phyloP scores from a whole-genome alignment of 64 coral and sea anemone genomes.

The Montipora foliosa region DNA sequence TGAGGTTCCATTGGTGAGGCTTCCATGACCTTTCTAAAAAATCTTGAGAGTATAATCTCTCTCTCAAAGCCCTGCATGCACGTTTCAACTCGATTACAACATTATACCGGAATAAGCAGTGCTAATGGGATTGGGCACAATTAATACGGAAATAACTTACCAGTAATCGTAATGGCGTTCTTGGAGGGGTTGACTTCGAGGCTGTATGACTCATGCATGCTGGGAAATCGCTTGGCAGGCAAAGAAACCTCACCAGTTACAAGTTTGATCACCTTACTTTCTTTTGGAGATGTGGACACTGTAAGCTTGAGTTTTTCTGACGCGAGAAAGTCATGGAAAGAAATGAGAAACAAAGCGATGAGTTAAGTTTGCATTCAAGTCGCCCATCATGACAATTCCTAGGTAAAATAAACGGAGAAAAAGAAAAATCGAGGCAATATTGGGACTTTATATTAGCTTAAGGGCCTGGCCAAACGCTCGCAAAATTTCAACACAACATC shows the following conservation, averaged over 20 bases:
- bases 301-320: slow-evolving; percentile 28
- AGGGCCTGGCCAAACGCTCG: no score
- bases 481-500: no score
- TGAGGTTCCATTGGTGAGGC: no score
- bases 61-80: no score
- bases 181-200: slow-evolving; percentile 51
- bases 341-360: background rate
- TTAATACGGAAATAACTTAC: background rate
- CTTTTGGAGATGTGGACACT: background rate
- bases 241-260: slow-evolving; percentile 12
- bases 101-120: no score
- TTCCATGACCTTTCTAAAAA: no score
- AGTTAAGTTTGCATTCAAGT: background rate
- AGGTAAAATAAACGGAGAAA: no score
- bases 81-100: no score
- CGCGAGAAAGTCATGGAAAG: background rate
- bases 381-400: no score
- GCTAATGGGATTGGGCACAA: background rate
- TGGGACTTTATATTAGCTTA: no score
- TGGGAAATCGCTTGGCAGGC: slow-evolving; percentile 21
- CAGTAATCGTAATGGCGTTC: slow-evolving; percentile 48
- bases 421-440: no score
- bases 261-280: slow-evolving; percentile 52
- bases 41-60: no score
- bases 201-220: slow-evolving; percentile 54